Evolutionary conservation across 35 echinoderm and acorn worm species (phyloP).

Genomic region (Strongylocentrotus purpuratus): DNA sequence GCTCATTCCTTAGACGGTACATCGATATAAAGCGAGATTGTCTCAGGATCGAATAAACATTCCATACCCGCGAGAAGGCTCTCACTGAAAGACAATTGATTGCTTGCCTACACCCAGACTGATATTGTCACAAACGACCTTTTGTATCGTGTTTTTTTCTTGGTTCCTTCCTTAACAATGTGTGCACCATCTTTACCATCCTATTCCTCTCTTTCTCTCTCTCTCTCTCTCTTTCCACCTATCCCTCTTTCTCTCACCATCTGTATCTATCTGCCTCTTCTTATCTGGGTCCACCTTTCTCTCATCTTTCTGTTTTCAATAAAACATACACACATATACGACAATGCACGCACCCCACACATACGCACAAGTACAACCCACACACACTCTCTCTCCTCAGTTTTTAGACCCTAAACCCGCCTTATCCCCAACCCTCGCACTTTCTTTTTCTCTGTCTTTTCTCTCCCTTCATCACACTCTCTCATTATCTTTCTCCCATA

Average conservation of each 20-base stretch:
- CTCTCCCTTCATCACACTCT: not conserved
- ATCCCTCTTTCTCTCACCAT: not conserved
- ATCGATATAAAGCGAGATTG: slow-evolving; percentile 20
- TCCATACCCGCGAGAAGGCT: not conserved
- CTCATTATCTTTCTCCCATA: not conserved
- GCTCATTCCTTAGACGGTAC: not conserved
- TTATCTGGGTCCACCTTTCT: too few relatives aligned
- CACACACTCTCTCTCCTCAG: not conserved
- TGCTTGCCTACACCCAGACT: not conserved
- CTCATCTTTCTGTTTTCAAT: too few relatives aligned
- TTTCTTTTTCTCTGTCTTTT: not conserved
- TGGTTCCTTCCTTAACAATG: too few relatives aligned
- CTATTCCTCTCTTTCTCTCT: not conserved
- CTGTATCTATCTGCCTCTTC: not conserved
- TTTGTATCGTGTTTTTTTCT: too few relatives aligned
- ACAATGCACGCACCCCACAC: too few relatives aligned
- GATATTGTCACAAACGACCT: not conserved
- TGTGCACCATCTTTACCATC: too few relatives aligned
- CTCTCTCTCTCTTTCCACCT: not conserved
- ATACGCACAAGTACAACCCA: too few relatives aligned
- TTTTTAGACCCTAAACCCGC: too few relatives aligned
- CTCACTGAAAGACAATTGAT: not conserved
- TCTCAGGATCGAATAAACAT: slow-evolving; percentile 2
- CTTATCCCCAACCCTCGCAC: not conserved
- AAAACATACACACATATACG: too few relatives aligned